Evolutionary conservation across 1,140 invertebrate species (phyloP), one percentile per base, ranked within the genome.

Genomic region (Dinoponera quadriceps): DNA sequence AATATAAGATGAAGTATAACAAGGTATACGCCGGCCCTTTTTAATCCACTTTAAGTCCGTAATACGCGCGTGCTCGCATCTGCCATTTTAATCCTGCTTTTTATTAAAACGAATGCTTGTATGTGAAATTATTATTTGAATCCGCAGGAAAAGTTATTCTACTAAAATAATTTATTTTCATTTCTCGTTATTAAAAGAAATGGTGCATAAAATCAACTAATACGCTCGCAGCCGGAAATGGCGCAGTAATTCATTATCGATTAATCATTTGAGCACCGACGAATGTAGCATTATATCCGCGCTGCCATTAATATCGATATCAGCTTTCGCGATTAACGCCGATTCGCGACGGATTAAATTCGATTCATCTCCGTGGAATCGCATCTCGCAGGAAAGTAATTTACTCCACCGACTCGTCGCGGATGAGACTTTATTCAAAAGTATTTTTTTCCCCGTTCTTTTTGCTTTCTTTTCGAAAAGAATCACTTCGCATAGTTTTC

Each of bases 261-360:
- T 80, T 69, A 80, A 80, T 80, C 75, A 80, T 80, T 80, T 63
- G 27, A 78, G 69, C 25, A 78, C 63, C 65, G 18, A 78, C 75
- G 75, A 80, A 80, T 80, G 51, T 80, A 80, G 75, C 75, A 80
- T 80, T 80, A 80, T 80, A 80, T 80, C 65, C 33, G 51, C 5
- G 16, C 33, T 80, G 65, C 51, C 51, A 80, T 80, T 80, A 80
- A 80, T 80, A 80, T 80, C 75, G 75, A 80, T 80, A 80, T 80
- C 75, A 80, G 75, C 65, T 80, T 80, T 71, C 22, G 51, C 75
- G 75, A 80, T 80, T 80, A 80, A 80, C 65, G 51, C 33, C 75
- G 75, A 80, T 80, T 80, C 25, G 33, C 65, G 65, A 80, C n/a
- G 38, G 51, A 80, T 80, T 80, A 80, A 69, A 80, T 44, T 29